These are phyloP conservation scores for Drosophila suzukii DNA, from an alignment of 1,140 invertebrate genomes.

Conservation along the genomic window DNA sequence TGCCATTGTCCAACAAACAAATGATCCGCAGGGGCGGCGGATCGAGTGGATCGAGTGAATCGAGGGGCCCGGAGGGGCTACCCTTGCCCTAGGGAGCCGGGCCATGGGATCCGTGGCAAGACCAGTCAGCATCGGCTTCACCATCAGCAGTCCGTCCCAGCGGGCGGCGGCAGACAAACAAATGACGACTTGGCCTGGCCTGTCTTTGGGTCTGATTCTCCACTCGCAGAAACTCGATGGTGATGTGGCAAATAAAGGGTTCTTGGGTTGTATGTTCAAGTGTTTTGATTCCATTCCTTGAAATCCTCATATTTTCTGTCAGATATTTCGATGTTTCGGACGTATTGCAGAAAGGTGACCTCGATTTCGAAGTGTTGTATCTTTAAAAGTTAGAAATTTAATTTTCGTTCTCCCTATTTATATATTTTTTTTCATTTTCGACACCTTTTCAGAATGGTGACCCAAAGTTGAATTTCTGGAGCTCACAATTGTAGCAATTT, in stretches of 20 bases:
- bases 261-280: no score
- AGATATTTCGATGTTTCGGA: no score
- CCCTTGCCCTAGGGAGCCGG: constrained; percentile 43
- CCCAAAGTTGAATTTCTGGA: neutral
- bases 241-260: neutral
- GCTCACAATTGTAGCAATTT: no score
- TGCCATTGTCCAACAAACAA: constrained; percentile 80
- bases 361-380: no score
- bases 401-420: neutral
- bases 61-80: constrained; percentile 1
- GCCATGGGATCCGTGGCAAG: constrained; percentile 45
- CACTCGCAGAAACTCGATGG: constrained; percentile 4
- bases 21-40: constrained; percentile 55
- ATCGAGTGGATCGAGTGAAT: constrained; percentile 10
- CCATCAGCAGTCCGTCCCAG: constrained; percentile 33
- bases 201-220: constrained; percentile 46
- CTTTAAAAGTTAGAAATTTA: no score
- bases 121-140: constrained; percentile 21
- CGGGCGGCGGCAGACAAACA: constrained; percentile 42
- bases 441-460: neutral
- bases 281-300: no score
- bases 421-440: no score
- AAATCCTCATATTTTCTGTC: no score
- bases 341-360: neutral
- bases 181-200: constrained; percentile 62